Base-by-base conservation (phyloP, 2,113 vertebrate species). In the Corydoras maculifer region DNA sequence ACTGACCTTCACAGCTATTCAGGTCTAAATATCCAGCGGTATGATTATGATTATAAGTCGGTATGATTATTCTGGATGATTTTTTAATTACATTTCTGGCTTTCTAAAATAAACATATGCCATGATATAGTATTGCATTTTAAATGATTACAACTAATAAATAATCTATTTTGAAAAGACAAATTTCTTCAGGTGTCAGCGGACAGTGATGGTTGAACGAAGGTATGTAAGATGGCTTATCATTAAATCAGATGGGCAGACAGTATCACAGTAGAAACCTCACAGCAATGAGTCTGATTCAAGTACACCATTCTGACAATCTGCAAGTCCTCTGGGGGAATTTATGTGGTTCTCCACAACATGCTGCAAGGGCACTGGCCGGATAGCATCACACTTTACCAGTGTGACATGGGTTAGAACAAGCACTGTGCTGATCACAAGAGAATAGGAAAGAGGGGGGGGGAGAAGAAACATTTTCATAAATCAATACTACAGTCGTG, bases 401-500 rank as follows among this genome's bases (percentile, higher is more conserved):
- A 69, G 70, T 73, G 66, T 58, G 79, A 78, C 84, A 78, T 73
- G 71, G 75, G 80, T 82, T 74, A 70, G 77, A 2, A 58, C 70
- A 68, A 71, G 59, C 74, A 80, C 69, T 80, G 79, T 75, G 55
- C 75, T 73, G 79, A 68, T 81, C 82, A 76, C 30, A 8, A 62
- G 69, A 81, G 79, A 80, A 54, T 29, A 3, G 3, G 53, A 32
- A 70, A 67, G 65, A 69, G 15, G 74, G 55, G 74, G 55, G 65
- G 65, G 63, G 65, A 68, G 29, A 61, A 65, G 58, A 55, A 30
- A 11, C 65, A 81, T 86, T 83, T 85, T 68, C 83, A 87, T 86
- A 83, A 85, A 85, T 86, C 87, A 80, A 86, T 88, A 71, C 11
- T 48, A 65, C 62, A 0, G 73, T 66, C 62, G n/a, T 58, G 58